These are phyloP conservation scores for Lineus longissimus DNA, from an alignment of 1,140 invertebrate species.

Conservation along the genomic window DNA sequence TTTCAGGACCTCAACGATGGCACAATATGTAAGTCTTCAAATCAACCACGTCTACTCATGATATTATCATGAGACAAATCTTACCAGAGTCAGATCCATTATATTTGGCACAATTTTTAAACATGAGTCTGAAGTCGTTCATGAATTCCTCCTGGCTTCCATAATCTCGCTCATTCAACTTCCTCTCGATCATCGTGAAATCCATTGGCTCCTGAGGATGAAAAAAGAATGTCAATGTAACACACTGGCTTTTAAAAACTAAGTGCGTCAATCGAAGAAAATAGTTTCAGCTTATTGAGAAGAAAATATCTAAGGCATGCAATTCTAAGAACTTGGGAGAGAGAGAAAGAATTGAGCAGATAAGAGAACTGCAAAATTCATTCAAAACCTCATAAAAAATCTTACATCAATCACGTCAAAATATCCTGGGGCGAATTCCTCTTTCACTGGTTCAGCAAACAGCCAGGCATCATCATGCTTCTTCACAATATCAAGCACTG, in stretches of 20 bases:
- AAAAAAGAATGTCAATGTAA: constrained; percentile 41
- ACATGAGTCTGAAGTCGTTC: constrained; percentile 81
- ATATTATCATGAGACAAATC: too few relatives aligned
- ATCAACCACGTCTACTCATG: too few relatives aligned
- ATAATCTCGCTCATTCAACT: constrained; percentile 76
- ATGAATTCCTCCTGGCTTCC: constrained; percentile 75
- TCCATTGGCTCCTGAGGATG: constrained; percentile 72
- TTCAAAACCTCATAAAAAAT: constrained; percentile 1
- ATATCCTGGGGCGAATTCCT: constrained; percentile 85
- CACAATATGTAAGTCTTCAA: too few relatives aligned
- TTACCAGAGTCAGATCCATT: constrained; percentile 89
- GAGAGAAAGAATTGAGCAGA: background rate
- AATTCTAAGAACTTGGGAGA: background rate
- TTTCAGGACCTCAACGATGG: too few relatives aligned
- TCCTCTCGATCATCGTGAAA: constrained; percentile 80
- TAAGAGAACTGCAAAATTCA: background rate
- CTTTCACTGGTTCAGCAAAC: constrained; percentile 84
- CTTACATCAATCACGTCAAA: constrained; percentile 57
- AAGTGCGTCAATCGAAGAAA: background rate
- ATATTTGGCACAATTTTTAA: constrained; percentile 85
- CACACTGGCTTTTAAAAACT: too few relatives aligned
- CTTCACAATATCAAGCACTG: constrained; percentile 66
- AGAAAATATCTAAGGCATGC: background rate
- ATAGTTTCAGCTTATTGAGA: background rate
- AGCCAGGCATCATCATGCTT: constrained; percentile 88